phyloP scores from a whole-genome alignment of 2,888 invertebrate species.

The Baronia brevicornis region DNA sequence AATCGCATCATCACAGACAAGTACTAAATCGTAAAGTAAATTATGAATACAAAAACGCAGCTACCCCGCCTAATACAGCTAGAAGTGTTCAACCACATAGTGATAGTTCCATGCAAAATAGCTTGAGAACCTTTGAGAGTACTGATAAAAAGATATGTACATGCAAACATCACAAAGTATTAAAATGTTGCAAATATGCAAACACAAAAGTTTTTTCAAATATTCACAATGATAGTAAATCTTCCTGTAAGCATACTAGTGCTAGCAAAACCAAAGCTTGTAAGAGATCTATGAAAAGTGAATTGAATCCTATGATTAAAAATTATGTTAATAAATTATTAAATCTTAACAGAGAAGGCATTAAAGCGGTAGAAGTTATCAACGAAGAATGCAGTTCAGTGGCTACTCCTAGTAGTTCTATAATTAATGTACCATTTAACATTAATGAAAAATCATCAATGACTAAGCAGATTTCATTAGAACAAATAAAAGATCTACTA shows the following conservation, averaged over 20 bases:
- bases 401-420: slow-evolving; percentile 63
- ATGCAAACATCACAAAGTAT: too few relatives aligned
- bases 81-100: slow-evolving; percentile 22
- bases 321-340: slow-evolving; percentile 57
- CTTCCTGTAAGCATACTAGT: slow-evolving; percentile 9
- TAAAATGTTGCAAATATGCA: background rate
- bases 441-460: slow-evolving; percentile 26
- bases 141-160: background rate
- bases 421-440: slow-evolving; percentile 54
- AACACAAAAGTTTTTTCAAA: background rate
- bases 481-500: slow-evolving; percentile 50
- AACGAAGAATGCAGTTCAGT: slow-evolving; percentile 64
- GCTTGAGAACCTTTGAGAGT: slow-evolving; percentile 1
- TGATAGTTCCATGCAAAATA: slow-evolving; percentile 4
- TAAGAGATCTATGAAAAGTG: slow-evolving; percentile 22
- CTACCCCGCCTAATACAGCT: slow-evolving; percentile 43
- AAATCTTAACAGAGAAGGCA: slow-evolving; percentile 48
- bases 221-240: background rate
- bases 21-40: slow-evolving; percentile 1
- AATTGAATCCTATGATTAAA: slow-evolving; percentile 50
- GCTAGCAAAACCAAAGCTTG: slow-evolving; percentile 6
- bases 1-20: background rate
- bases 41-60: slow-evolving; percentile 4
- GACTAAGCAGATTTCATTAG: slow-evolving; percentile 47
- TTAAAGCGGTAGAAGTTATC: slow-evolving; percentile 55